Evolutionary conservation across 2,113 vertebrate genomes (phyloP), one percentile per base, ranked within the genome.

Genomic region (Crotophaga sulcirostris): DNA sequence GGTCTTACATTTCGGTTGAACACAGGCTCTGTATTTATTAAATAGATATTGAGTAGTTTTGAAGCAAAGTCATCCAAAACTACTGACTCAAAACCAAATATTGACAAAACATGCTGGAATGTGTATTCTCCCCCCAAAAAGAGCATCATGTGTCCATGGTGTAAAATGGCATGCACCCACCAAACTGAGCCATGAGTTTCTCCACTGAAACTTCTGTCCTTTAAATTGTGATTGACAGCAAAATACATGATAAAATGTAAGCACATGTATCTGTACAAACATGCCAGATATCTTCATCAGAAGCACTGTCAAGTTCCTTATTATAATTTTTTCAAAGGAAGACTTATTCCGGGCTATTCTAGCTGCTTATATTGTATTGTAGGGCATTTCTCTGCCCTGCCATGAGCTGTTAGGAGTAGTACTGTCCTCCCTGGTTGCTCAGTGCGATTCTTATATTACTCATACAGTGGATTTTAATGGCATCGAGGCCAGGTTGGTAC

Each of bases 91-190:
- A 74, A 88, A 44, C 8, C 63, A 78, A 66, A 74, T 63, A 84
- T 20, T 89, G 66, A 75, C 69, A 56, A 64, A 91, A 52, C 36
- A 78, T 2, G 8, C 17, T 13, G 13, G 85, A 75, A 79, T 10
- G 5, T 7, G 2, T 34, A 31, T 63, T 81, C 52, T 26, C 25
- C 28, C 47, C 47, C 3, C 33, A 59, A 70, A 77, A 63, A 60
- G 4, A 25, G 14, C 11, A 16, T 5, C 44, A 8, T 0, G 4
- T 29, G 49, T 63, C 34, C 40, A 34, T 6, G 13, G 45, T 0
- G 0, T 33, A 51, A 84, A 51, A 29, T 23, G 18, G 26, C n/a
- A 52, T 0, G 0, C 1, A 8, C 16, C 29, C 47, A 62, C 14
- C 42, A 38, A 90, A 67, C 29, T 3, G 26, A 70, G n/a, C 20